Evolutionary conservation across 2,113 vertebrate genomes (phyloP).

Genomic region (Athene noctua): DNA sequence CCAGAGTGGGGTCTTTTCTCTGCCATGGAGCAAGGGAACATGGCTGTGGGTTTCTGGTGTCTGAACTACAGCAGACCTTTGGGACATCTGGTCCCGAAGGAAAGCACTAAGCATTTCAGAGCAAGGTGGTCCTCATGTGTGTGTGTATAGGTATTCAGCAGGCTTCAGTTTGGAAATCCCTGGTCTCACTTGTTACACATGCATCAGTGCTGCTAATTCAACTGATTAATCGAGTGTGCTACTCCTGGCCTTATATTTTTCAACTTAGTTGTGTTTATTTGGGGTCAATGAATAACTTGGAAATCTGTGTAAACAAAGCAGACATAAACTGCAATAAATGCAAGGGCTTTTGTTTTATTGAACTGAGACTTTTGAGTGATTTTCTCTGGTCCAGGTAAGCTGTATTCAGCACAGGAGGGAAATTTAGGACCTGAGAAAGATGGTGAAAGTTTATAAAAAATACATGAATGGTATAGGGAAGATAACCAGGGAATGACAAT

Average conservation of each 20-base stretch:
- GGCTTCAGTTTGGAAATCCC: not conserved
- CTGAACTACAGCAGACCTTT: not conserved
- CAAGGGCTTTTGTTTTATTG: not conserved
- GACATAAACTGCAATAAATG: not conserved
- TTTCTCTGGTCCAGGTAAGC: not conserved
- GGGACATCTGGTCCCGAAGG: not conserved
- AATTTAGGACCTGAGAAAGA: not conserved
- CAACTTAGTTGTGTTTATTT: not conserved
- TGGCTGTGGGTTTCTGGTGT: not conserved
- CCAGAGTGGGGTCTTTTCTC: not conserved
- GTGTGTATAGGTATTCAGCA: not conserved
- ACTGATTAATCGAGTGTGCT: not conserved
- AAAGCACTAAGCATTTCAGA: rapidly evolving
- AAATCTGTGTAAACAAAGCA: not conserved
- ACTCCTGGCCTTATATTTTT: not conserved
- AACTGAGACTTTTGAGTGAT: not conserved
- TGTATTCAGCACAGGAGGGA: not conserved
- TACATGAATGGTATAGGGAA: not conserved
- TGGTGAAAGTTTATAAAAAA: not conserved
- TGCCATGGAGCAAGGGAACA: not conserved
- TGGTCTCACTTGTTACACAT: not conserved
- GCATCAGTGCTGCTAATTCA: not conserved
- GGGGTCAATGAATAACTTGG: not conserved
- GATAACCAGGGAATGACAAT: not conserved
- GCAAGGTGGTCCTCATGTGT: not conserved